Evolutionary conservation across 2,888 invertebrate genomes (phyloP).

Genomic region (Operophtera brumata): DNA sequence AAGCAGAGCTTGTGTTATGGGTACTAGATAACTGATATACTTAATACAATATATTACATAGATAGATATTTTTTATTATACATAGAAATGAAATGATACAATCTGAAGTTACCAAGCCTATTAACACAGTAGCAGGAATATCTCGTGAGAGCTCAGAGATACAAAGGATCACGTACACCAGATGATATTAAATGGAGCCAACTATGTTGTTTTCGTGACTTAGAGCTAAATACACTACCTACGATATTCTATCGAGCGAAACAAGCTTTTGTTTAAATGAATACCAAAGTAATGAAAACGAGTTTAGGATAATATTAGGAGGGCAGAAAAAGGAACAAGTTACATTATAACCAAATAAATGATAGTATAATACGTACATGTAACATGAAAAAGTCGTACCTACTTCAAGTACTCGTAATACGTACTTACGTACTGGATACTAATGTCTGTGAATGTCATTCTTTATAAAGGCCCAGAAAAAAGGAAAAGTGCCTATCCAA

Average conservation of each 20-base stretch:
- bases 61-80: too few relatives aligned
- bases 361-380: too few relatives aligned
- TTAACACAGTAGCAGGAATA: conserved; percentile 29
- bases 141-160: conserved; percentile 27
- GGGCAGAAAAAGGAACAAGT: neutral
- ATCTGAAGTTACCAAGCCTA: conserved; percentile 25
- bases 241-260: conserved; percentile 1
- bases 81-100: conserved; percentile 16
- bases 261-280: neutral
- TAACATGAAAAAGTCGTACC: too few relatives aligned
- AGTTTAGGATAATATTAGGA: neutral
- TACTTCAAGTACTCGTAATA: too few relatives aligned
- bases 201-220: conserved; percentile 71
- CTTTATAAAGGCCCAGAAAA: too few relatives aligned
- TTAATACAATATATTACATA: too few relatives aligned
- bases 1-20: too few relatives aligned
- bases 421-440: too few relatives aligned
- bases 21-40: too few relatives aligned
- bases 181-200: conserved; percentile 65
- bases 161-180: conserved; percentile 55
- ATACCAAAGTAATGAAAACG: neutral
- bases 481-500: neutral
- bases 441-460: too few relatives aligned
- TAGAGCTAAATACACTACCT: conserved; percentile 19
- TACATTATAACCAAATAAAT: too few relatives aligned